Evolutionary conservation across 2,797 vertebrate genomes (phyloP), one percentile per base, ranked within the genome.

Genomic region (Poecile montanus): DNA sequence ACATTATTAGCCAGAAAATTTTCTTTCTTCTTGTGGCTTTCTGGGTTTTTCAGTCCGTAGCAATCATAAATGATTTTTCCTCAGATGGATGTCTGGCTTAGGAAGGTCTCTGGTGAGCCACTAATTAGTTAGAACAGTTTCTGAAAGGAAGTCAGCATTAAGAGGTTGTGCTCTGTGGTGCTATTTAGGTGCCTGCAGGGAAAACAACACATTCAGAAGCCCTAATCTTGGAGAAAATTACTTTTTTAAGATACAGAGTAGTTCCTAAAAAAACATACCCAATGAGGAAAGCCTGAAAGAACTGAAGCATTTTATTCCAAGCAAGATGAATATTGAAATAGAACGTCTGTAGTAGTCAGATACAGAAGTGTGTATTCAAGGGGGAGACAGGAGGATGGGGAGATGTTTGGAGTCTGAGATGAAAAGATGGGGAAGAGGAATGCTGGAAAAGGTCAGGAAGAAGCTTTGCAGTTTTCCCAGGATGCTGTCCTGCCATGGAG

Each of bases 21-120:
- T 79, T 44, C 66, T 81, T 86, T 81, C 7, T 62, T 91, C n/a
- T 56, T 73, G 26, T 63, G 60, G 25, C 27, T 93, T 82, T 78
- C 80, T 92, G 74, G 36, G 74, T 62, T 93, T 96, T 93, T 81
- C 77, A 66, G 48, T n/a, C 18, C 0, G 0, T 26, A 76, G 53
- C 34, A 85, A 73, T 76, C 34, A 56, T 25, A 53, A 67, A 8
- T 4, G 38, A 36, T 91, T 92, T 94, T 87, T 79, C 23, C 65
- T 79, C 22, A 19, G 45, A 22, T 57, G 51, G 15, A 25, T 82
- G 22, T 29, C 57, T 85, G 79, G 30, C 11, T 83, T 56, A 51
- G 17, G 47, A 44, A 91, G 29, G 73, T 90, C 68, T 93, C 92
- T 91, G 65, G 65, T 95, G 90, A 85, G 13, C 50, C 34, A 56